Base-by-base conservation (phyloP, 2,888 invertebrate genomes). In the Stenodema calcarata region DNA sequence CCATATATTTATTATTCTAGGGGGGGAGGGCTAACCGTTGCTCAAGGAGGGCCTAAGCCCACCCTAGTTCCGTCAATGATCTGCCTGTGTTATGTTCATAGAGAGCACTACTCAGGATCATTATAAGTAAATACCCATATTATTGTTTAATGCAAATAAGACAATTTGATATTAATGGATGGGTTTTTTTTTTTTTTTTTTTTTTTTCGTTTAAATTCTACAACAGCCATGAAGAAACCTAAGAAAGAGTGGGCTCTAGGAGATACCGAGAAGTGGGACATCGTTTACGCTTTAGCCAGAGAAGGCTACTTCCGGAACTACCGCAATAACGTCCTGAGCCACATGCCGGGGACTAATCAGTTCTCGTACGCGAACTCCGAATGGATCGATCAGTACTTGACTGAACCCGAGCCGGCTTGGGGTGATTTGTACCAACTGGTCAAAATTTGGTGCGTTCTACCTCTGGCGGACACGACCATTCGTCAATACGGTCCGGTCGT, bases 351-450 rank as follows among this genome's bases (percentile, higher is more conserved):
- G 1, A 44, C 70, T n/a, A 84, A 84, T 30, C 35, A 42, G 18
- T 84, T 84, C 50, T 42, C 84, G 9, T 75, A 42, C 14, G 73
- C 84, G 7, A 84, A 84, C 73, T 73, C 35, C 30, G 84, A 84
- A 27, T 84, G 84, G 84, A 84, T 84, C 27, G 73, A 73, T 73
- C 47, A 84, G n/a, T 73, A 73, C 44, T 44, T 84, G 44, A 73
- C 73, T 2, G 84, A 84, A 30, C 84, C 84, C 9, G 84, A 84
- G n/a, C 84, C 84, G 16, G 70, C 73, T 44, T 84, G 84, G 84
- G 84, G 84, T 0, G 84, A 84, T 47, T 84, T 84, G 84, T 84
- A 84, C 84, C 44, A 84, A 14, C 47, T 84, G 27, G 84, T 84
- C 11, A 84, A 84, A 30, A 23, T 47, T 18, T 84, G 70, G 73